Evolutionary conservation across 1,140 invertebrate species (phyloP).

Genomic region (Drosophila auraria): DNA sequence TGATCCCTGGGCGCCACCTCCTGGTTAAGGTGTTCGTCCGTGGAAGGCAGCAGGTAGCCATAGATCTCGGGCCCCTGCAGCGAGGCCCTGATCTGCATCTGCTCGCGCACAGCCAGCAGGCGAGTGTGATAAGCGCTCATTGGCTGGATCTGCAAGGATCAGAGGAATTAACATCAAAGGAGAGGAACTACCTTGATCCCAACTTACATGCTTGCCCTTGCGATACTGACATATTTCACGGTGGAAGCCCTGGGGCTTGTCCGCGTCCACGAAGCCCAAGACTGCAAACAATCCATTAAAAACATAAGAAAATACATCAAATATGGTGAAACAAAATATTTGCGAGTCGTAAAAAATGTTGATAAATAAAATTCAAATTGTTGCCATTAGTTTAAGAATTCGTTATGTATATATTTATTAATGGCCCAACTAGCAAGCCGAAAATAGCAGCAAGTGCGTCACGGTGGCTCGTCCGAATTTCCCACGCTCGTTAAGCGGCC

Average conservation of each 20-base stretch:
- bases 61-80: constrained; percentile 89
- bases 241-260: constrained; percentile 61
- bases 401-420: constrained; percentile 59
- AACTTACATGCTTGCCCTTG: constrained; percentile 67
- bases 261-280: constrained; percentile 37
- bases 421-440: constrained; percentile 35
- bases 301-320: constrained; percentile 12
- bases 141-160: constrained; percentile 60
- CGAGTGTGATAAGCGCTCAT: constrained; percentile 84
- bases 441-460: constrained; percentile 78
- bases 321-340: constrained; percentile 38
- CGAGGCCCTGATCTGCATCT: constrained; percentile 88
- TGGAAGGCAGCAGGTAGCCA: constrained; percentile 91
- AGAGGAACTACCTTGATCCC: background rate
- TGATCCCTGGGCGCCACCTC: constrained; percentile 90
- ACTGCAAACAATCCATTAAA: constrained; percentile 44
- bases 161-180: background rate
- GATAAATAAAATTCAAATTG: constrained; percentile 67
- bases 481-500: constrained; percentile 68
- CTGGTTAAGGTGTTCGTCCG: constrained; percentile 92
- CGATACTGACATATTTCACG: constrained; percentile 77
- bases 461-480: constrained; percentile 50
- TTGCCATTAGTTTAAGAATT: constrained; percentile 53
- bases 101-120: constrained; percentile 87
- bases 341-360: constrained; percentile 48